Base-by-base conservation (phyloP, 2,113 vertebrate genomes). In the Catharus bicknelli region DNA sequence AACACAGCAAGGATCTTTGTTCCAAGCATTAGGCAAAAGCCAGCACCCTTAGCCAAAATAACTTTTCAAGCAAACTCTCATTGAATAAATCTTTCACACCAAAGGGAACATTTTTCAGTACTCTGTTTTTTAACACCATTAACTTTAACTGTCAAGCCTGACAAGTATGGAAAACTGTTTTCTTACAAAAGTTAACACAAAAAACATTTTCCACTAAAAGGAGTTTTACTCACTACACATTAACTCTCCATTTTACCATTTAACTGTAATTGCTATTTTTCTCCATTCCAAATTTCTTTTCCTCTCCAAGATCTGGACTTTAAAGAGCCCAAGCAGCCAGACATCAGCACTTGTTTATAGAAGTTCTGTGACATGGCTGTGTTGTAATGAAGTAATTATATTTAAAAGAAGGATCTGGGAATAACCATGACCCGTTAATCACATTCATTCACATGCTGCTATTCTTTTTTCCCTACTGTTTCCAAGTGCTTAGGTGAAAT, bases 71-170 rank as follows among this genome's bases (percentile, higher is more conserved):
- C 59, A 94, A 95, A 77, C 61, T 81, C 83, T 80, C 79, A 58
- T 88, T 78, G 95, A 94, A 94, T 94, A 96, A 93, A 94, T 92
- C 90, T 95, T 92, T 93, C 63, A 85, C 91, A 63, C 78, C 26
- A 5, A 95, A 83, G 80, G 83, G 79, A 92, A 94, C 95, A 90
- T 95, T 95, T 95, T 90, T 92, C 91, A 86, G 94, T 80, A 51
- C 95, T 90, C 95, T 96, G 96, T 5, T 97, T 94, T 96, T 85
- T 93, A 96, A 93, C 92, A 95, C 88, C 87, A 95, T 95, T 96
- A 96, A 94, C 94, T 95, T 96, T 84, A 96, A 96, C 93, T 96
- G 94, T 97, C 96, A 96, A 91, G 92, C 78, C 90, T 92, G 96
- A 95, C 93, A 94, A 90, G 90, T 91, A 95, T n/a, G 82, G 95